Percentiles rank a stretch among this genome's conserved stretches.
phyloP scores from a whole-genome alignment of 2,888 invertebrate genomes.

The Pediacus dermestoides region DNA sequence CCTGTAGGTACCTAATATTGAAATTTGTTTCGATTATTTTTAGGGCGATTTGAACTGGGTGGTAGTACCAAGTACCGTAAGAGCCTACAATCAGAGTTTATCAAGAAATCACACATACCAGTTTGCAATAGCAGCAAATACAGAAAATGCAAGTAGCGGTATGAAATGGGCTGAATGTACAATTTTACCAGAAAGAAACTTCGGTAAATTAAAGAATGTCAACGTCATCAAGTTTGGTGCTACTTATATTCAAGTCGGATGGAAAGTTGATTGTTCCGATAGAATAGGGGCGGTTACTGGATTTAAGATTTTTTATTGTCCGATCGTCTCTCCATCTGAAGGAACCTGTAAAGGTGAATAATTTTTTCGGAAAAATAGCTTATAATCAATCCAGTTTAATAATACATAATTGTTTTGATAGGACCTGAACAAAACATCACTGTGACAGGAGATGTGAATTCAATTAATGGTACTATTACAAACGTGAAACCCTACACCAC shows the following conservation, averaged over 20 bases:
- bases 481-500: conserved; percentile 70
- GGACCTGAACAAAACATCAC: conserved; percentile 46
- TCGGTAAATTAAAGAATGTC: conserved; percentile 58
- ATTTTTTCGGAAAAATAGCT: no score
- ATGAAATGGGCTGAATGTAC: conserved; percentile 83
- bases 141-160: conserved; percentile 66
- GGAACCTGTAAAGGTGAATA: conserved; percentile 54
- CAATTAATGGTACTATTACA: conserved; percentile 57
- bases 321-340: conserved; percentile 52
- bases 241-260: conserved; percentile 61
- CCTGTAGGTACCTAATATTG: no score
- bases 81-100: conserved; percentile 57
- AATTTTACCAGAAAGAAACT: conserved; percentile 50
- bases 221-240: conserved; percentile 53
- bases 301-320: conserved; percentile 74
- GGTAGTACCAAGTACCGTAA: conserved; percentile 53
- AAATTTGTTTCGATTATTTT: conserved; percentile 17
- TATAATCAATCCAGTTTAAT: no score
- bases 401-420: no score
- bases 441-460: conserved; percentile 50
- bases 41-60: conserved; percentile 62
- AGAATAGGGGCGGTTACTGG: conserved; percentile 68
- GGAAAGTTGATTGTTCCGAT: conserved; percentile 76
- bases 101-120: conserved; percentile 61
- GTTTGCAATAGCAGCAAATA: conserved; percentile 81